Evolutionary conservation across 2,797 vertebrate species (phyloP).

Genomic region (Bufotes viridis): DNA sequence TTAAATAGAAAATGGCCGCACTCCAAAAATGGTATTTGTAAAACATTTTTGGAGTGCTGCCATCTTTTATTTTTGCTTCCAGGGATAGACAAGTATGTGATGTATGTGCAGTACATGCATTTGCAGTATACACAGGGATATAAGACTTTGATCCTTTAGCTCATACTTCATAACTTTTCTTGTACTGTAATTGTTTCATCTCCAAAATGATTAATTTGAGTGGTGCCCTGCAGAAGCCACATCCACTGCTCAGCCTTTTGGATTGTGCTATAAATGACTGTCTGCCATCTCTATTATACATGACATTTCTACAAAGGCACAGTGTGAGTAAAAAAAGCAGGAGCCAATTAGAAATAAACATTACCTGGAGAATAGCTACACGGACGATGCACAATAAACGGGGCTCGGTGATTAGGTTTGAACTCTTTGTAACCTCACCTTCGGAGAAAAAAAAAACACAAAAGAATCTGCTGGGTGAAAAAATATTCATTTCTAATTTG

Average conservation of each 20-base stretch:
- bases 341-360: constrained; percentile 60
- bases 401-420: constrained; percentile 54
- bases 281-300: constrained; percentile 34
- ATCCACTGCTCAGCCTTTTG: constrained; percentile 14
- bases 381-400: constrained; percentile 45
- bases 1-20: no score
- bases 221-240: neutral
- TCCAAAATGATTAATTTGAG: neutral
- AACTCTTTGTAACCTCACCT: constrained; percentile 57
- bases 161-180: neutral
- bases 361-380: constrained; percentile 49
- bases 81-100: no score
- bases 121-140: neutral
- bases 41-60: no score
- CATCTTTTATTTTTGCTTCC: no score
- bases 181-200: constrained; percentile 3
- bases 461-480: constrained; percentile 45
- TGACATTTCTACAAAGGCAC: constrained; percentile 29
- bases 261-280: constrained; percentile 28
- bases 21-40: no score
- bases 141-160: neutral
- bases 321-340: constrained; percentile 28
- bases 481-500: constrained; percentile 54
- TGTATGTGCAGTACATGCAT: no score
- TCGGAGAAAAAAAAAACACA: constrained; percentile 46